A percentile compares a stretch with the other conserved stretches of the same genome.
These are phyloP conservation scores for Chlorodrepanis virens DNA, from an alignment of 2,113 vertebrate species.

Conservation along the genomic window DNA sequence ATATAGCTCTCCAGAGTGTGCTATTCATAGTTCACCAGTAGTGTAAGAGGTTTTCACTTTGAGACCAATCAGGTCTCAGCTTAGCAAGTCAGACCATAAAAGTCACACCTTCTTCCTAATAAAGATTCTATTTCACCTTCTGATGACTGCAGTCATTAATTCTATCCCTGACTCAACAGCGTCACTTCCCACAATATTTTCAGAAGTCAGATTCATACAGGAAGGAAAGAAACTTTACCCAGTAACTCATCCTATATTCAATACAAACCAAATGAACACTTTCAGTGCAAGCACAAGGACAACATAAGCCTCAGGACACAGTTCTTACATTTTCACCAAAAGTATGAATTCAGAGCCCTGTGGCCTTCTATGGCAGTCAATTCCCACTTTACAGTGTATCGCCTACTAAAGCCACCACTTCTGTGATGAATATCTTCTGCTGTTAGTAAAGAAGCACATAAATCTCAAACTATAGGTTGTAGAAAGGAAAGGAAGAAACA, in stretches of 20 bases:
- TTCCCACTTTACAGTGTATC: background rate
- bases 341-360: background rate
- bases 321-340: background rate
- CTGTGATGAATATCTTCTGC: background rate
- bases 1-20: too few relatives aligned
- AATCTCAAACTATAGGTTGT: background rate
- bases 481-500: background rate
- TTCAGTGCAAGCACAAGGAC: background rate
- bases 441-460: background rate
- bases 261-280: background rate
- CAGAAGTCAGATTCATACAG: background rate
- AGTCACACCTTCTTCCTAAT: too few relatives aligned
- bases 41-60: too few relatives aligned
- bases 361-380: background rate
- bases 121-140: too few relatives aligned
- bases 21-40: too few relatives aligned
- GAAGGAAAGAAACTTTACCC: background rate
- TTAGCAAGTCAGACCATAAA: too few relatives aligned
- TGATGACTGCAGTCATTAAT: too few relatives aligned
- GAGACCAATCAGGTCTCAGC: too few relatives aligned
- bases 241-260: background rate
- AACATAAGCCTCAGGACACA: background rate
- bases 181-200: background rate
- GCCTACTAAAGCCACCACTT: background rate
- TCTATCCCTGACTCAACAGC: too few relatives aligned